Evolutionary conservation across 2,888 invertebrate genomes (phyloP), one percentile per base, ranked within the genome.

Genomic region (Polydrusus tereticollis): DNA sequence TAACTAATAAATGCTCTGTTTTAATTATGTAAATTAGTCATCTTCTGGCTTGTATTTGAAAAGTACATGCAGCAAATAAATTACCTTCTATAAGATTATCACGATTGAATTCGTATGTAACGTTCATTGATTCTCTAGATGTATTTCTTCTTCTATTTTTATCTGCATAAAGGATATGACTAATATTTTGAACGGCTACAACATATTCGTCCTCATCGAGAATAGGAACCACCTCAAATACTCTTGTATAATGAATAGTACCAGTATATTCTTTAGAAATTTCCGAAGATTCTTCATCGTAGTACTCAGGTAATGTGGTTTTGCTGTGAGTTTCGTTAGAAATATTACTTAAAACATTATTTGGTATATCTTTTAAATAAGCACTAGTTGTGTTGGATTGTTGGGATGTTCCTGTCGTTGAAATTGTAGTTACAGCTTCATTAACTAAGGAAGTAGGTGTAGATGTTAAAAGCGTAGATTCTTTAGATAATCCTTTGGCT

Each of bases 171-270:
- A 21, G 10, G n/a, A 60, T 26, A 16, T 16, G 60, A 43, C 60
- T 60, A 14, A 23, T 43, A 43, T 60, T 60, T 60, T n/a, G 14
- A 16, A 60, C 16, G 4, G n/a, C 21, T 14, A 60, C 14, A 41
- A 60, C 26, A 18, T 60, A 23, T 21, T 60, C 60, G 12, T 60
- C 16, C 26, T 60, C 60, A 10, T 60, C 60, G 43, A 23, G 43
- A 7, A 26, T n/a, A 6, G 43, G 16, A n/a, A 43, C 8, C 16
- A 43, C 43, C 12, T 60, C 43, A 29, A 43, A 23, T 23, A 60
- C 38, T 21, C 43, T 36, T 14, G 43, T 43, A 60, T 23, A 60
- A 23, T 60, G 60, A 21, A 47, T n/a, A 21, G 47, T 47, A 4
- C 47, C 47, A n/a, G 21, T 47, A 12, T 47, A 21, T n/a, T 2